Base-by-base conservation (phyloP, 2,113 vertebrate species). In the Camelus dromedarius region DNA sequence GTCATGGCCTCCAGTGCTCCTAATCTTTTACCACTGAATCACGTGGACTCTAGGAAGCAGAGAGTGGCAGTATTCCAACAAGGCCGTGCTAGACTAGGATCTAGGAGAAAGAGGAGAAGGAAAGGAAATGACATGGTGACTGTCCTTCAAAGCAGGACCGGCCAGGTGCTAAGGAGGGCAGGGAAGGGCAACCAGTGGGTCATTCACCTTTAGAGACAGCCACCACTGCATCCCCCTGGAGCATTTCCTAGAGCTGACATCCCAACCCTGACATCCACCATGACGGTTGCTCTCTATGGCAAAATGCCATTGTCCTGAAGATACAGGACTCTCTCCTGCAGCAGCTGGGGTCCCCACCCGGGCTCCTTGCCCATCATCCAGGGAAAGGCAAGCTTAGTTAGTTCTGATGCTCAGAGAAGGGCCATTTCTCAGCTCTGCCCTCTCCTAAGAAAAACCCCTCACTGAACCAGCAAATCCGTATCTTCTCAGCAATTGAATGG, bases 391-490 rank as follows among this genome's bases (percentile, higher is more conserved):
- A 54, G 52, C 46, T 93, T 48, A 9, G 4, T 4, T 46, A 85
- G 48, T 32, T 70, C 32, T 72, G 35, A 38, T 28, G 22, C 32
- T 48, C 75, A 58, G 38, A 80, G 67, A 70, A 72, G 28, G 10
- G 32, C 58, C 6, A 13, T 38, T 30, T 76, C 89, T 54, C n/a
- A 67, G 20, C 28, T 64, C 4, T 5, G 22, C 50, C 80, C 15
- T 62, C 73, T 86, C 83, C 75, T 73, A 69, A 69, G 7, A 35
- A 52, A 73, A 50, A 73, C 30, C 22, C 30, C 16, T 80, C 60
- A 76, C 38, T 18, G 46, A 97, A 97, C 77, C 97, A 96, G 97
- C 96, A 98, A 98, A 98, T 97, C 95, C 76, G 79, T 97, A 97
- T 96, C 93, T 94, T 86, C 85, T 80, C 96, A 94, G 83, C 93